A percentile compares a stretch with the other conserved stretches of the same genome.
Evolutionary conservation across 1,140 invertebrate genomes (phyloP).

Genomic region (Nylanderia fulva): DNA sequence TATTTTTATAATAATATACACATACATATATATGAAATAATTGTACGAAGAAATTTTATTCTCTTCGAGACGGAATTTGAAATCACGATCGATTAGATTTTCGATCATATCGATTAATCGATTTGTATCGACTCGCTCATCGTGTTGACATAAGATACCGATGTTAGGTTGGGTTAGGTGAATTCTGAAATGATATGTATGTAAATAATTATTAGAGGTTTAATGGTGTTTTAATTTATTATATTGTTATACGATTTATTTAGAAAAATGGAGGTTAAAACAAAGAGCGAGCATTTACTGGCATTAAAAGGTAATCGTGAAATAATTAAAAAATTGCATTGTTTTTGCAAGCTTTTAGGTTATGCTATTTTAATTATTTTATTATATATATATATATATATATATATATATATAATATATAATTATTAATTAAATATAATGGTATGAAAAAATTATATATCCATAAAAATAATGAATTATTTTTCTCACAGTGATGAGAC

Average conservation of each 20-base stretch:
- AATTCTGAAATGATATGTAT: conserved; percentile 16
- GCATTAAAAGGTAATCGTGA: conserved; percentile 80
- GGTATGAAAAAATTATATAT: conserved; percentile 4
- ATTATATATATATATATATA: conserved; percentile 12
- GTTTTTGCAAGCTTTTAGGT: background rate
- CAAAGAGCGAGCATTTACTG: conserved; percentile 81
- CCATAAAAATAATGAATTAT: conserved; percentile 9
- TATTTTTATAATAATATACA: too few relatives aligned
- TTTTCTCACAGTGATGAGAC: conserved; percentile 95
- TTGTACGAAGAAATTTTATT: too few relatives aligned
- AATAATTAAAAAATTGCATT: conserved; percentile 19
- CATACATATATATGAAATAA: too few relatives aligned
- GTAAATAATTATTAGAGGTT: background rate
- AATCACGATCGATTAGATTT: background rate
- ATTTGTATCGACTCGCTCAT: conserved; percentile 21
- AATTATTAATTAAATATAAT: conserved; percentile 4
- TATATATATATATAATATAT: too few relatives aligned
- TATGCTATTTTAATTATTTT: background rate
- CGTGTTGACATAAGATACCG: background rate
- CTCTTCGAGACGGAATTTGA: background rate
- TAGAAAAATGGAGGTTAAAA: conserved; percentile 79
- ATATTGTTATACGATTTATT: background rate
- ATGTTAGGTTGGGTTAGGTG: conserved; percentile 65
- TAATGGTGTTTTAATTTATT: background rate
- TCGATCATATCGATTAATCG: background rate